A percentile compares a stretch with the other conserved stretches of the same genome.
Conservation (phyloP, 2,797 vertebrate species). For the Spea hammondii region DNA sequence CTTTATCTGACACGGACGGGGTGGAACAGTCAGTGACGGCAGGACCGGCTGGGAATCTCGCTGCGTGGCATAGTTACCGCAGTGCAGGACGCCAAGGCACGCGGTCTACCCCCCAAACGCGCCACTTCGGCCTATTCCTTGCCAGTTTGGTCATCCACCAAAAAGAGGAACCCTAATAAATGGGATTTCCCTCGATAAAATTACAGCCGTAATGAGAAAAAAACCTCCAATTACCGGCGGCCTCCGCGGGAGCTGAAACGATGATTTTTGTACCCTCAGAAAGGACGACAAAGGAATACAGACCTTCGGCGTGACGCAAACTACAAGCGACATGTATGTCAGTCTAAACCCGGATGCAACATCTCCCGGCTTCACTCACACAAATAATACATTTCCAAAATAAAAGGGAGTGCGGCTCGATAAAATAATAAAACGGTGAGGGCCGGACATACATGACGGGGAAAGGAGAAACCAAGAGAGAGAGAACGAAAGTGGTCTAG, state of each 20-base stretch:
- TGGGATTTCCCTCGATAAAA: constrained; percentile 68
- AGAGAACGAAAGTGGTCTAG: constrained; percentile 78
- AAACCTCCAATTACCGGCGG: constrained; percentile 61
- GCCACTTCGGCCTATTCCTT: constrained; percentile 67
- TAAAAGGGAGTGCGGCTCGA: constrained; percentile 74
- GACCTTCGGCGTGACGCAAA: constrained; percentile 71
- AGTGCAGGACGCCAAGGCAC: constrained; percentile 75
- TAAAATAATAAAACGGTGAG: constrained; percentile 67
- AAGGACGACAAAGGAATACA: constrained; percentile 66
- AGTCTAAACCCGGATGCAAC: constrained; percentile 77
- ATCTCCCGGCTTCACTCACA: constrained; percentile 78
- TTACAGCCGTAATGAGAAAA: constrained; percentile 71
- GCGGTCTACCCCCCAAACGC: constrained; percentile 68
- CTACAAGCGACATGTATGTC: constrained; percentile 72
- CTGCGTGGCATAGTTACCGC: constrained; percentile 59
- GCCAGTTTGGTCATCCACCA: constrained; percentile 78
- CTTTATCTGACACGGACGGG: too few species aligned
- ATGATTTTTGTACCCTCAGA: constrained; percentile 65
- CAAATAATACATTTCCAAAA: constrained; percentile 70
- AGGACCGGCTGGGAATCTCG: constrained; percentile 65
- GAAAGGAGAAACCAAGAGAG: constrained; percentile 58
- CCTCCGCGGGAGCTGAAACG: constrained; percentile 64
- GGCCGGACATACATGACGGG: constrained; percentile 71
- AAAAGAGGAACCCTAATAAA: constrained; percentile 66
- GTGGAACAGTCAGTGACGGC: too few species aligned